Base-by-base conservation (phyloP, 2,888 invertebrate species). In the Nomada goodeniana region DNA sequence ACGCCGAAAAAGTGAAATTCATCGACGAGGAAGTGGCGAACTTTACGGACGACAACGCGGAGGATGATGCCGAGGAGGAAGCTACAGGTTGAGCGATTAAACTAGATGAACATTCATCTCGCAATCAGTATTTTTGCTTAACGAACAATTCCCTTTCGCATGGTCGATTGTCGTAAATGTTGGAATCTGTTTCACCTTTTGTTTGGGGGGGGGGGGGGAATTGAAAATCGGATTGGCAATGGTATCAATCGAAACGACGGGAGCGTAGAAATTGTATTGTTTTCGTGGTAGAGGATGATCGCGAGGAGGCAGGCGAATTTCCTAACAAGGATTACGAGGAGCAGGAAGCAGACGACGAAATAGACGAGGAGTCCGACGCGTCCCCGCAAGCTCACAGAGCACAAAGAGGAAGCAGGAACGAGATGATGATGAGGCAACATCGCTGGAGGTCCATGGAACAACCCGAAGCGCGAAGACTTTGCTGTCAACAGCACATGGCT, bases 281-380 rank as follows among this genome's bases (percentile, higher is more conserved):
- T 74, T 74, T 71, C 76, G 10, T 29, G 81, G 82, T 57, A 23
- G 88, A 89, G 18, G 89, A 89, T 0, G 86, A 86, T 65, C 85
- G 42, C 11, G 88, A 86, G 20, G 86, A 84, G 29, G n/a, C 79
- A n/a, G 81, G 64, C 42, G 88, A 86, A 36, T 87, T 79, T 53
- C 57, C 79, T 23, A 82, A 87, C 63, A 91, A 90, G 69, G 88
- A 89, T 23, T 91, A 90, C 75, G 89, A 90, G 59, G 90, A 91
- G 23, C 89, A 90, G 18, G 91, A 91, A 70, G 88, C 86, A 13
- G 90, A 90, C 26, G 91, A 91, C 57, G 91, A 91, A 63, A 79
- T 88, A 42, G 91, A 91, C 59, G 91, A 91, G n/a, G 91, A 90
- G 76, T 88, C 90, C 9, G 90, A 90, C 23, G 26, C 47, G 10